These are phyloP conservation scores for Entomobrya proxima DNA, from an alignment of 2,888 invertebrate species.

Conservation along the genomic window DNA sequence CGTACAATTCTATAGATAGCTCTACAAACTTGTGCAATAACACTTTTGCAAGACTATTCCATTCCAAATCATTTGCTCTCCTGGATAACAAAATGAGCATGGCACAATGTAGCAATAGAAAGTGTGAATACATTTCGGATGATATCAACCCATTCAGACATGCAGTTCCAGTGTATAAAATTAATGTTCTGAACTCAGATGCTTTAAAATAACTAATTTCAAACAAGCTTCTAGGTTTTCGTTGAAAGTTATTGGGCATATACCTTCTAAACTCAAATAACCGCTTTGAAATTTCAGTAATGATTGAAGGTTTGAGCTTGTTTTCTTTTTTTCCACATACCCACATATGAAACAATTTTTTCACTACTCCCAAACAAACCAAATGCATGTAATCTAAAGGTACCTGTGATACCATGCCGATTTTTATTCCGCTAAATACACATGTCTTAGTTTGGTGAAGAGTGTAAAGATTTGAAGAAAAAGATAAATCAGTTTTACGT, in stretches of 20 bases:
- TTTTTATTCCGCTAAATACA: neutral
- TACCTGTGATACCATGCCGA: neutral
- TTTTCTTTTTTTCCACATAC: slow-evolving; percentile 16
- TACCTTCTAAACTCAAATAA: neutral
- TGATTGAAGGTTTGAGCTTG: neutral
- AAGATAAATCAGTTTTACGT: neutral
- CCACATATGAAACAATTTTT: slow-evolving; percentile 70
- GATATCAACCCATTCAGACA: slow-evolving; percentile 15
- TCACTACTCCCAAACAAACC: slow-evolving; percentile 75
- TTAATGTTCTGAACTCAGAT: slow-evolving; percentile 52
- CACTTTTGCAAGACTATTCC: slow-evolving; percentile 77
- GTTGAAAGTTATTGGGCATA: slow-evolving; percentile 33
- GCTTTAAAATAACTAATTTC: slow-evolving; percentile 41
- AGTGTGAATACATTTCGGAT: slow-evolving; percentile 6
- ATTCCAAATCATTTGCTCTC: neutral
- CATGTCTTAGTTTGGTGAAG: neutral
- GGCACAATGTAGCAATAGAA: slow-evolving; percentile 7
- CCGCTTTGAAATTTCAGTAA: neutral
- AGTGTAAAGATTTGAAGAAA: neutral
- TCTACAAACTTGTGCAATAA: neutral
- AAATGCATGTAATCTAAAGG: slow-evolving; percentile 76
- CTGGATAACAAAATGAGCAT: neutral
- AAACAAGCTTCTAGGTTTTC: slow-evolving; percentile 27
- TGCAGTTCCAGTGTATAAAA: slow-evolving; percentile 38
- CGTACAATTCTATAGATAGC: neutral